A percentile compares a stretch with the other conserved stretches of the same genome.
Evolutionary conservation across 2,113 vertebrate species (phyloP).

Genomic region (Megatriorchis doriae): DNA sequence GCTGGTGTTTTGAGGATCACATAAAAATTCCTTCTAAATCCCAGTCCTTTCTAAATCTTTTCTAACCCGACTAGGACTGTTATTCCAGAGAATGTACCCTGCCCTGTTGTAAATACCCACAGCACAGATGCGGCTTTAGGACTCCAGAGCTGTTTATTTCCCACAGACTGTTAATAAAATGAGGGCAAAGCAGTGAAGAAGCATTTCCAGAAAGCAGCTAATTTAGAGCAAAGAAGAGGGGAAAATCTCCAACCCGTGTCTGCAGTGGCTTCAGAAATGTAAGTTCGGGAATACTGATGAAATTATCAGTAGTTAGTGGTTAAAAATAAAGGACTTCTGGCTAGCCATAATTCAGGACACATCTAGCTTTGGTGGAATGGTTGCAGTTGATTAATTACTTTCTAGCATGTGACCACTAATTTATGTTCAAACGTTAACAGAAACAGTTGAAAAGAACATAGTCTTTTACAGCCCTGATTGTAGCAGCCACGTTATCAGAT

Average conservation of each 20-base stretch:
- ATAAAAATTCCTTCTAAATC: not conserved
- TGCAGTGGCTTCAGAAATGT: not conserved
- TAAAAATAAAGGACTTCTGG: not conserved
- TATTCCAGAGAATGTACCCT: not conserved
- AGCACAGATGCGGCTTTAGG: not conserved
- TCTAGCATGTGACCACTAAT: not conserved
- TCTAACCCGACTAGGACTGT: rapidly evolving
- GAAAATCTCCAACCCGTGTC: rapidly evolving
- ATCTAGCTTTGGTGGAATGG: not conserved
- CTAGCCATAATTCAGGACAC: not conserved
- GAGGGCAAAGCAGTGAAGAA: not conserved
- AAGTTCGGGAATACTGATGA: not conserved
- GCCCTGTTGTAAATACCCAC: not conserved
- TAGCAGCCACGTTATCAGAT: not conserved
- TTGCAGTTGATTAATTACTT: not conserved
- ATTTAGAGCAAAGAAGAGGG: not conserved
- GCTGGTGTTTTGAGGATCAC: not conserved
- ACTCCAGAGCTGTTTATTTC: not conserved
- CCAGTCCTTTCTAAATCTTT: not conserved
- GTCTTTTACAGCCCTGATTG: not conserved
- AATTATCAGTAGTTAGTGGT: not conserved
- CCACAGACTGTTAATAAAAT: not conserved
- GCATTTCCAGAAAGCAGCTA: not conserved
- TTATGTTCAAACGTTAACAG: not conserved
- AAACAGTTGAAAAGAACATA: not conserved